Conservation (phyloP, 2,113 vertebrate species). For the Puma concolor region DNA sequence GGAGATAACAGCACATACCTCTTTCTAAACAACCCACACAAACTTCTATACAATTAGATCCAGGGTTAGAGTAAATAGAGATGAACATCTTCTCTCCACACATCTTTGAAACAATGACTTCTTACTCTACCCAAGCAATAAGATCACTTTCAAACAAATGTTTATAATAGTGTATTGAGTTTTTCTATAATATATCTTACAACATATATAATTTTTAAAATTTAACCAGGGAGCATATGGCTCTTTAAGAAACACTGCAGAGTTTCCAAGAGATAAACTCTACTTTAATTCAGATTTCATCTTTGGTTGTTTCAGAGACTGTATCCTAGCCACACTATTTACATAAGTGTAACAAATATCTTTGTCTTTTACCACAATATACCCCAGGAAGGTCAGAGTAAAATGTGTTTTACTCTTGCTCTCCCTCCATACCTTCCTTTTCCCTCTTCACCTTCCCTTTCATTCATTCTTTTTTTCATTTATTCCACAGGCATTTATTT, state of each 20-base stretch:
- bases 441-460: not conserved
- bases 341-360: not conserved
- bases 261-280: not conserved
- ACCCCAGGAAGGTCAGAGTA: not conserved
- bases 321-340: not conserved
- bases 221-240: not conserved
- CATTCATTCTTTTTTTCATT: not conserved
- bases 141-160: constrained; percentile 2
- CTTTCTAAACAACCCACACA: not conserved
- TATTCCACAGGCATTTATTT: not conserved
- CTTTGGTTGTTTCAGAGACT: not conserved
- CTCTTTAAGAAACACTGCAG: not conserved
- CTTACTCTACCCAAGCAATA: not conserved
- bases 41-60: not conserved
- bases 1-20: not conserved
- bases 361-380: not conserved
- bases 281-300: not conserved
- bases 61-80: not conserved
- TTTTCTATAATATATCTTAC: not conserved
- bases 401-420: not conserved
- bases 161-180: not conserved
- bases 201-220: not conserved
- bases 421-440: not conserved
- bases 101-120: not conserved
- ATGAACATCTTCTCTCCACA: not conserved